These are phyloP conservation scores for Myotis planiceps DNA, from an alignment of 2,797 vertebrate genomes.

Conservation along the genomic window DNA sequence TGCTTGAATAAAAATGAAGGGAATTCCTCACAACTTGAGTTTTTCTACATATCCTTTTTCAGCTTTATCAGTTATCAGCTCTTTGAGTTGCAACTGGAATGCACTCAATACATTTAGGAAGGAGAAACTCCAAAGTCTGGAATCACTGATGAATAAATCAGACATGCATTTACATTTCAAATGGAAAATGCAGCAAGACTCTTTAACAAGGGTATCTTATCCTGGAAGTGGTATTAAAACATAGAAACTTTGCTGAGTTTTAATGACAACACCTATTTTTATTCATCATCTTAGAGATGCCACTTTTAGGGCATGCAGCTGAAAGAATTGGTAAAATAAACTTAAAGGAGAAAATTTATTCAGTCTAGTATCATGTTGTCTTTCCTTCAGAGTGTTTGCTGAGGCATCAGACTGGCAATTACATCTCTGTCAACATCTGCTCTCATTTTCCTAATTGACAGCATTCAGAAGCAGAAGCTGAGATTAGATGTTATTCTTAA, in stretches of 20 bases:
- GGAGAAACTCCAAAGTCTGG: not conserved
- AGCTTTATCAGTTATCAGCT: not conserved
- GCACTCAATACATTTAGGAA: not conserved
- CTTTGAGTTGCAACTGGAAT: conserved; percentile 37
- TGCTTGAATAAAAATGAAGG: conserved; percentile 24
- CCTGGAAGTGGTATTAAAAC: not conserved
- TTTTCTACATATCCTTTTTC: not conserved
- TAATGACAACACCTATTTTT: conserved; percentile 60
- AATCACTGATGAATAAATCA: conserved; percentile 43
- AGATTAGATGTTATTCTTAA: conserved; percentile 71
- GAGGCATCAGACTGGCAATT: conserved; percentile 69
- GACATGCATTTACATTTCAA: conserved; percentile 67
- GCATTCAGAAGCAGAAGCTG: conserved; percentile 55
- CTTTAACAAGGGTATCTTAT: conserved; percentile 37
- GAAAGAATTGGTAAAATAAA: conserved; percentile 53
- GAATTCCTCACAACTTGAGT: not conserved
- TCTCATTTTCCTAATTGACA: conserved; percentile 70
- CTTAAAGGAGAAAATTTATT: conserved; percentile 29
- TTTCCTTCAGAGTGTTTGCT: conserved; percentile 69
- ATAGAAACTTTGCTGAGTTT: conserved; percentile 18
- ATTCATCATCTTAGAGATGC: conserved; percentile 21
- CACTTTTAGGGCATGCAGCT: conserved; percentile 33
- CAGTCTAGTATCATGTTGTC: conserved; percentile 18
- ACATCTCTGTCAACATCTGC: conserved; percentile 76
- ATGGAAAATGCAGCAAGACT: not conserved